Evolutionary conservation across 2,888 invertebrate species (phyloP).

Genomic region (Lepetodrilus schrolli): DNA sequence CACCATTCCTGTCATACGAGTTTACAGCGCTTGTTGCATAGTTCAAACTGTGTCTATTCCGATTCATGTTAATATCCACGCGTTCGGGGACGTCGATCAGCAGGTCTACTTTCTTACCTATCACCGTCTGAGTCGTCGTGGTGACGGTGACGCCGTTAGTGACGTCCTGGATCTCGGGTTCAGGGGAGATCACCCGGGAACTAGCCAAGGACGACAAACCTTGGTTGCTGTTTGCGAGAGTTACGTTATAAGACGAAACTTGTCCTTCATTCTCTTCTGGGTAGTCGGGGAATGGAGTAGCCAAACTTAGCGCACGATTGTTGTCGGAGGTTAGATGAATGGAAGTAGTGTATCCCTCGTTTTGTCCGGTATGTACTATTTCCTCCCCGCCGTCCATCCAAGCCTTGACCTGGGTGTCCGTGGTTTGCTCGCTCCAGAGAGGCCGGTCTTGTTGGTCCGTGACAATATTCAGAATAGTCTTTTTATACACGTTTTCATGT

Average conservation of each 20-base stretch:
- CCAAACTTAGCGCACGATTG: neutral
- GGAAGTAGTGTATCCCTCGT: neutral
- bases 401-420: conserved; percentile 18
- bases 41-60: neutral
- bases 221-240: neutral
- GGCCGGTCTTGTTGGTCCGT: conserved; percentile 6
- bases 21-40: neutral
- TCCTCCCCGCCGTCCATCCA: conserved; percentile 12
- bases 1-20: neutral
- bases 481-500: conserved; percentile 14
- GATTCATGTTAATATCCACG: neutral
- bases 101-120: conserved; percentile 40
- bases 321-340: neutral
- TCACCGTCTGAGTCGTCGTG: conserved; percentile 28
- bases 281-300: conserved; percentile 8
- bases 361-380: neutral
- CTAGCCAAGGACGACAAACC: neutral
- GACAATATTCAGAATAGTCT: conserved; percentile 24
- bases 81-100: conserved; percentile 34
- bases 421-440: conserved; percentile 16
- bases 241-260: neutral
- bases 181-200: neutral
- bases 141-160: conserved; percentile 1
- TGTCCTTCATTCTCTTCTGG: neutral
- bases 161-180: neutral